Base-by-base conservation (phyloP, 2,113 vertebrate species). In the Myrmophylax atrothorax region DNA sequence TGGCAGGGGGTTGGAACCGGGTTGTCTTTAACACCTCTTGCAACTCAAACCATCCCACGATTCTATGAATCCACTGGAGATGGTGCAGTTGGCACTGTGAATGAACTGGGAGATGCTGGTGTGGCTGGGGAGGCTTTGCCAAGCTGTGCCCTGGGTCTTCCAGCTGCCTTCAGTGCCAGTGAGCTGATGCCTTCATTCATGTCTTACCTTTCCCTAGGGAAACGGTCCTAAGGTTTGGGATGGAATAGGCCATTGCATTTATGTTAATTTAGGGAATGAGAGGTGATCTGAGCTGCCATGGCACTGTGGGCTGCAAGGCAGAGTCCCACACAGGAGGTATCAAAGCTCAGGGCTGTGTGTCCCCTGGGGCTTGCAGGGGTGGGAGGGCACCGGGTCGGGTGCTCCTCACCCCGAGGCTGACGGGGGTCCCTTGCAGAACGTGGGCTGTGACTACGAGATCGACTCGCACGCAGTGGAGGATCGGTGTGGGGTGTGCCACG, bases 371-470 rank as follows among this genome's bases (percentile, higher is more conserved):
- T 7, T 5, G 1, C 12, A 3, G 9, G 5, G 3, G 20, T 10
- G 22, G 52, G 66, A 22, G 6, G 55, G 86, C 42, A 8, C 26
- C 5, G 1, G 2, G 28, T 14, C 1, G 0, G 35, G 42, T 26
- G 58, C 58, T 18, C 50, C 3, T 0, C 28, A 31, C 7, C 18
- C 25, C 18, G 4, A 28, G 62, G 22, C 67, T 93, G 67, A 85
- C 0, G 0, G 75, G 74, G 53, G 17, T 83, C 33, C 60, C 59
- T 92, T 97, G 52, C 98, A 99, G 99, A 99, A 97, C 0, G 95
- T 99, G 55, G 99, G 99, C 97, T 99, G 99, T 3, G 99, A 99
- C 98, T 99, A 98, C 6, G 97, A 98, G 96, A 99, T 99, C 2
- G 98, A 99, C 87, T 99, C 99, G 1, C 97, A 94, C 1, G 98